Evolutionary conservation across 2,888 invertebrate genomes (phyloP).

Genomic region (Caenorhabditis sp.): DNA sequence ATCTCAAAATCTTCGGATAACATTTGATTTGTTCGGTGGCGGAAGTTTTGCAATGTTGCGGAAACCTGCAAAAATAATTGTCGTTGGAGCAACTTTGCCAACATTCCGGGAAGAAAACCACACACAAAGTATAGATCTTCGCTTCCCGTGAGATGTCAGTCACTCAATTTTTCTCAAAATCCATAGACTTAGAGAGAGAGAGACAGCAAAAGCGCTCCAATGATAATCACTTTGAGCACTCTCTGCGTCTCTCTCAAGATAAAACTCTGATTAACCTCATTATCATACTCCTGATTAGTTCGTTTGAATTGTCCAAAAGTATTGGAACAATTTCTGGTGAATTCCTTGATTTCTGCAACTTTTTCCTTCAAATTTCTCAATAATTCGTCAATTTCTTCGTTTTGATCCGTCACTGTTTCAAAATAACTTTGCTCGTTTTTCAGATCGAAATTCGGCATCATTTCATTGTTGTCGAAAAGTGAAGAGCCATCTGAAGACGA

Average conservation of each 20-base stretch:
- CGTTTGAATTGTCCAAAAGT: constrained; percentile 3
- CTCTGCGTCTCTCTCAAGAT: too few relatives aligned
- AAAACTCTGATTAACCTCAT: too few relatives aligned
- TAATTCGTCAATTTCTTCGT: constrained; percentile 1
- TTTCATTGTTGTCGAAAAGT: constrained; percentile 4
- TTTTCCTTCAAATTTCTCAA: neutral
- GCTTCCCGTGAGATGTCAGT: too few relatives aligned
- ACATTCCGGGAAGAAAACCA: too few relatives aligned
- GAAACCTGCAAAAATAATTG: neutral
- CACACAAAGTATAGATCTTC: too few relatives aligned
- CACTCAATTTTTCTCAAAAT: too few relatives aligned
- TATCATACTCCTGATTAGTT: neutral
- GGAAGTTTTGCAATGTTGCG: neutral
- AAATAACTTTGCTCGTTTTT: neutral
- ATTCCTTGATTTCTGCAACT: neutral
- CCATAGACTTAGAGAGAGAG: too few relatives aligned
- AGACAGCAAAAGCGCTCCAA: too few relatives aligned
- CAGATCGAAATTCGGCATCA: neutral
- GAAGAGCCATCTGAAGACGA: constrained; percentile 3
- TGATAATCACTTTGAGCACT: too few relatives aligned
- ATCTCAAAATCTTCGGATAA: neutral
- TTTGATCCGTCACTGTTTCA: neutral
- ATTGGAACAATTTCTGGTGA: neutral
- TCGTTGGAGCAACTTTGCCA: too few relatives aligned
- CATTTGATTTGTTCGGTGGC: neutral